These are phyloP conservation scores for Tetragonula carbonaria DNA, from an alignment of 2,888 invertebrate genomes.

Conservation along the genomic window DNA sequence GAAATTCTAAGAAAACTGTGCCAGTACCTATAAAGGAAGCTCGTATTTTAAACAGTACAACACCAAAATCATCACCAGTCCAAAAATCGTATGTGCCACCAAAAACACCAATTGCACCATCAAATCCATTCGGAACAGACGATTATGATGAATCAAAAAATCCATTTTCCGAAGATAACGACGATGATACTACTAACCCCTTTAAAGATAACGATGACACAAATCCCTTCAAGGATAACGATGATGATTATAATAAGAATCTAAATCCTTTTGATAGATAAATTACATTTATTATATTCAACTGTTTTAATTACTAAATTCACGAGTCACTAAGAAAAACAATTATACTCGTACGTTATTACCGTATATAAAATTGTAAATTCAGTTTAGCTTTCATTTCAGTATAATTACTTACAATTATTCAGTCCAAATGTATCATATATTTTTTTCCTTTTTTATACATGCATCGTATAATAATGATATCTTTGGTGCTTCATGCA, in stretches of 20 bases:
- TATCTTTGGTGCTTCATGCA: slow-evolving; percentile 26
- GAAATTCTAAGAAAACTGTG: slow-evolving; percentile 75
- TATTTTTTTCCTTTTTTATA: slow-evolving; percentile 35
- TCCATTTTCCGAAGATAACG: slow-evolving; percentile 87
- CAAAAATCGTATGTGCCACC: slow-evolving; percentile 78
- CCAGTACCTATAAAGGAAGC: slow-evolving; percentile 80
- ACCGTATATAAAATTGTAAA: slow-evolving; percentile 8
- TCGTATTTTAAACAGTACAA: slow-evolving; percentile 76
- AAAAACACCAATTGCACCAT: slow-evolving; percentile 77
- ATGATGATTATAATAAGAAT: slow-evolving; percentile 91
- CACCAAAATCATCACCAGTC: slow-evolving; percentile 79
- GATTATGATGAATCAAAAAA: slow-evolving; percentile 87
- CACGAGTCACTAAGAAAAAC: slow-evolving; percentile 9
- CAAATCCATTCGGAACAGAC: slow-evolving; percentile 84
- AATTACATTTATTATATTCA: slow-evolving; percentile 38
- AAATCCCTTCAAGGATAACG: slow-evolving; percentile 85
- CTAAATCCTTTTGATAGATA: slow-evolving; percentile 88
- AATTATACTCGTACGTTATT: slow-evolving; percentile 13
- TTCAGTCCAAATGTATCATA: neutral
- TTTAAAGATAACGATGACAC: slow-evolving; percentile 85
- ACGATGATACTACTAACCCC: slow-evolving; percentile 86
- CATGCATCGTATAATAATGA: neutral
- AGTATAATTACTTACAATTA: slow-evolving; percentile 1
- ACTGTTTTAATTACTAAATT: slow-evolving; percentile 1
- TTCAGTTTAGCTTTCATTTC: slow-evolving; percentile 3